Percentiles rank a stretch among this genome's conserved stretches.
Evolutionary conservation across 1,140 invertebrate species (phyloP).

Genomic region (Andrena cerasifolii): DNA sequence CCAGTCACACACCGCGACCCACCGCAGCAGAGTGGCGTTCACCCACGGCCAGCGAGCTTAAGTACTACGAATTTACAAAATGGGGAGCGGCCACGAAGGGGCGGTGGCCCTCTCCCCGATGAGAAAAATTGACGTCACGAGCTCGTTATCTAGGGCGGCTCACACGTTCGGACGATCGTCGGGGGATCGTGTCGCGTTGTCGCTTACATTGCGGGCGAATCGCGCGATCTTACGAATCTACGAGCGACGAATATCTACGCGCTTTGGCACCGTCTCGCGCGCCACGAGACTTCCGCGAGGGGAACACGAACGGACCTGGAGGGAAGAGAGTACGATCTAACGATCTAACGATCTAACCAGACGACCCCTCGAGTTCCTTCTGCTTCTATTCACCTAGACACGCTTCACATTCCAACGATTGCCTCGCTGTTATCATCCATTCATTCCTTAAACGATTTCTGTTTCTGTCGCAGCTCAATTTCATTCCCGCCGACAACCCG

Average conservation of each 20-base stretch:
- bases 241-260: slow-evolving; percentile 59
- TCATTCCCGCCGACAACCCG: neutral
- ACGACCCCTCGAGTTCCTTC: slow-evolving; percentile 45
- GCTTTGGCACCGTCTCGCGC: slow-evolving; percentile 72
- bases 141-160: slow-evolving; percentile 46
- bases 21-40: neutral
- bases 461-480: neutral
- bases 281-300: slow-evolving; percentile 67
- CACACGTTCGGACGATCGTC: slow-evolving; percentile 34
- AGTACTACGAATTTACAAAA: slow-evolving; percentile 27
- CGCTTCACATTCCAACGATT: neutral
- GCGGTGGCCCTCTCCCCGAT: neutral
- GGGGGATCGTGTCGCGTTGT: slow-evolving; percentile 60
- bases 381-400: neutral
- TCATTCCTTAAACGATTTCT: neutral
- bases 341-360: too few relatives aligned
- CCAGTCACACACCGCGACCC: too few relatives aligned
- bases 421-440: too few relatives aligned
- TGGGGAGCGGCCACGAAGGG: neutral
- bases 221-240: slow-evolving; percentile 59
- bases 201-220: slow-evolving; percentile 63
- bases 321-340: slow-evolving; percentile 38
- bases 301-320: slow-evolving; percentile 18
- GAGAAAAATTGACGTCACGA: slow-evolving; percentile 50
- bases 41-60: neutral